A percentile compares a stretch with the other conserved stretches of the same genome.
These are phyloP conservation scores for Clytia hemisphaerica DNA, from an alignment of 30 jellyfish, hydroid and myxozoan species.

Conservation along the genomic window DNA sequence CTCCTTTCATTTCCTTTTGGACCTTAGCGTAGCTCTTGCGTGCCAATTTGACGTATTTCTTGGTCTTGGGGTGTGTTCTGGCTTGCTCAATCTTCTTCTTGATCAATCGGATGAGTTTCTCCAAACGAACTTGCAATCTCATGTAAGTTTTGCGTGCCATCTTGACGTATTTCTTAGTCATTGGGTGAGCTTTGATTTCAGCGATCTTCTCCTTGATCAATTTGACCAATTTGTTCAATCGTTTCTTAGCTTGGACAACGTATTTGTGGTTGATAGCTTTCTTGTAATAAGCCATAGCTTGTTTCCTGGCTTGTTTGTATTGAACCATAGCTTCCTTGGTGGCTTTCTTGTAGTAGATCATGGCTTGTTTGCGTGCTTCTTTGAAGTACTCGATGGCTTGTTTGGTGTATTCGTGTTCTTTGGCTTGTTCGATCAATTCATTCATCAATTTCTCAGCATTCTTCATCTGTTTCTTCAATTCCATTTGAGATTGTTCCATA, in stretches of 20 bases:
- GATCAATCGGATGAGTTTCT: too few species aligned
- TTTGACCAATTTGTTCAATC: constrained; percentile 15
- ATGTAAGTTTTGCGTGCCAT: not conserved
- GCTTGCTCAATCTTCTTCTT: not conserved
- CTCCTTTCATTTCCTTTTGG: constrained; percentile 31
- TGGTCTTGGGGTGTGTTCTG: not conserved
- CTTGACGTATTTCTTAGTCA: not conserved
- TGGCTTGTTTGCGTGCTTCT: not conserved
- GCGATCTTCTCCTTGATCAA: constrained; percentile 37
- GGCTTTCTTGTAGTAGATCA: not conserved
- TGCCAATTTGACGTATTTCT: not conserved
- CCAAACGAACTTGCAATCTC: too few species aligned
- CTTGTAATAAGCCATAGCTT: constrained; percentile 5
- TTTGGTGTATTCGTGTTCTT: too few species aligned
- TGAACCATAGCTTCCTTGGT: not conserved
- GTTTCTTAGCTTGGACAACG: constrained; percentile 23
- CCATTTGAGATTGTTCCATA: constrained; percentile 15
- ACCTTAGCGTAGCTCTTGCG: constrained; percentile 1
- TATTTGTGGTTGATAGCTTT: constrained; percentile 39
- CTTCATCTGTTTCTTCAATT: constrained; percentile 5
- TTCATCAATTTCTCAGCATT: constrained; percentile 1
- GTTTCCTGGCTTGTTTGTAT: not conserved
- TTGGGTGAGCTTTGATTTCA: constrained; percentile 64
- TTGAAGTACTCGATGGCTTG: not conserved
- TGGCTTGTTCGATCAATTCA: too few species aligned